Evolutionary conservation across 92 coral and sea anemone genomes (phyloP), one percentile per base, ranked within the genome.

Genomic region (Ricordea florida): DNA sequence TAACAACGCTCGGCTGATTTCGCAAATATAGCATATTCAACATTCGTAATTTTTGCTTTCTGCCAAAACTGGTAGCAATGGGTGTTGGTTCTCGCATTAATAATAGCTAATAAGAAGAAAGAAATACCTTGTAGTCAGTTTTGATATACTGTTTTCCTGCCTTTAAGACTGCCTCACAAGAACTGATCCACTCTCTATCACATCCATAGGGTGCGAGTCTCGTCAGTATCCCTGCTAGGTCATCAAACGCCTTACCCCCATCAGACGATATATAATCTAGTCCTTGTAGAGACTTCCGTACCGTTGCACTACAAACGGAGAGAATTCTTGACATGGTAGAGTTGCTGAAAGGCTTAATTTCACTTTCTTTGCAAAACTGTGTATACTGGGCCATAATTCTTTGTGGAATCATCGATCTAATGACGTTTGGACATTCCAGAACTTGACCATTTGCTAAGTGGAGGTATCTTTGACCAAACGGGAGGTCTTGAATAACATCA

Each of bases 81-180:
- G n/a, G n/a, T n/a, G n/a, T n/a, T n/a, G n/a, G n/a, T n/a, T n/a
- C n/a, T n/a, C n/a, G n/a, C n/a, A n/a, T n/a, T n/a, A n/a, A n/a
- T n/a, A n/a, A n/a, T n/a, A n/a, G n/a, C n/a, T n/a, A n/a, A n/a
- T n/a, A n/a, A n/a, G n/a, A n/a, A n/a, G n/a, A n/a, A n/a, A n/a
- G n/a, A n/a, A 15, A 32, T 55, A 82, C 83, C 88, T 82, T 82
- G 52, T 63, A 82, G 48, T 75, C 88, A 22, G 88, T 51, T 45
- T 82, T 82, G 33, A 82, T 64, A 58, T 82, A 76, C 57, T 82
- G 88, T 56, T 82, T 82, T 37, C 82, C 84, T 13, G 67, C 49
- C 41, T 82, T 82, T 44, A 82, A 46, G n/a, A 76, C 66, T 32
- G 50, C 45, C 37, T 82, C 21, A 31, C 82, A 74, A 21, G 50